These are phyloP conservation scores for Platanista minor DNA, from an alignment of 2,113 vertebrate genomes.

Conservation along the genomic window DNA sequence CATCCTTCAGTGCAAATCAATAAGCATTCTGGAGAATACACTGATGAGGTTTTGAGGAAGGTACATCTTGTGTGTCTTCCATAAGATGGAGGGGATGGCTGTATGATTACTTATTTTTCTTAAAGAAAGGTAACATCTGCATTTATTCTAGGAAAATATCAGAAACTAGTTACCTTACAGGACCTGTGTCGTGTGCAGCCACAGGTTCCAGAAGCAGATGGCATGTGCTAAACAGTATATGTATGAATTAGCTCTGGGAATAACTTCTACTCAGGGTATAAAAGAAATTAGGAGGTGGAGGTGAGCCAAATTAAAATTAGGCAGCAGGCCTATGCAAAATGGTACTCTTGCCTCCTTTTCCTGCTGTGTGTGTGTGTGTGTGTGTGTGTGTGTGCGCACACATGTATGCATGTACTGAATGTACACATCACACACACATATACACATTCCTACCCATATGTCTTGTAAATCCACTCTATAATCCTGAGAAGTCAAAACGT, in stretches of 20 bases:
- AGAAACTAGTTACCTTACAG: conserved; percentile 30
- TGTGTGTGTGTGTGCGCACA: not conserved
- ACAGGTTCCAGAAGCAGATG: conserved; percentile 50
- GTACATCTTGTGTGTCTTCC: not conserved
- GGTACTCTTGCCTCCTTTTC: not conserved
- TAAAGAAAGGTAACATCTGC: not conserved
- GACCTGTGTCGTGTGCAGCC: not conserved
- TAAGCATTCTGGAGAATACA: not conserved
- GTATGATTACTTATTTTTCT: not conserved
- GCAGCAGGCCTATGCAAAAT: not conserved
- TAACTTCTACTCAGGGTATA: conserved; percentile 23
- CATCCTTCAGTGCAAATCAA: not conserved
- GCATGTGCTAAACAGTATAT: conserved; percentile 3
- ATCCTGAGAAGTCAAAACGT: not conserved
- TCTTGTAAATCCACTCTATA: not conserved
- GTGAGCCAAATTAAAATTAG: conserved; percentile 28
- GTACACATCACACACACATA: not conserved
- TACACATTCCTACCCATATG: not conserved
- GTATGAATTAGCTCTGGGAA: conserved; percentile 39
- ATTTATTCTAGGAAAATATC: not conserved
- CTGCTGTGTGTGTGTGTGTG: not conserved
- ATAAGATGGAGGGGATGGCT: not conserved
- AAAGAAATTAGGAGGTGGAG: conserved; percentile 29
- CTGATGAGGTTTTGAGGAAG: not conserved
- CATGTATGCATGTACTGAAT: not conserved